Conservation (phyloP, 2,888 invertebrate species). For the Allolobophora icterica region DNA sequence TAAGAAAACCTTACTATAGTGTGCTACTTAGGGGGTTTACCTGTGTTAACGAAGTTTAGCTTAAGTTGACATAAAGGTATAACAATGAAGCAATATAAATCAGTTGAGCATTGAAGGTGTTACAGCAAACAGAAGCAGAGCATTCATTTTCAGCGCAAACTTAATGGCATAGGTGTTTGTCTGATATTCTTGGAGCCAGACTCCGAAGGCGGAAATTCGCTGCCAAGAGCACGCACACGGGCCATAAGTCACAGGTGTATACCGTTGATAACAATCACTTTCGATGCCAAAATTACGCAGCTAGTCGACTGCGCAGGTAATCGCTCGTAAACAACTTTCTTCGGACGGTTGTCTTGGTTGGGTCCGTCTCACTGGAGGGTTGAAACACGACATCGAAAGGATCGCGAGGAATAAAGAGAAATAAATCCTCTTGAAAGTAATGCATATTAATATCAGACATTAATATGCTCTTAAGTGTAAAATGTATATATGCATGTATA, state of each 20-base stretch:
- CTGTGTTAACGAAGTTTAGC: too few relatives aligned
- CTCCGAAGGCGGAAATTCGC: not conserved
- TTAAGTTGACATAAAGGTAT: not conserved
- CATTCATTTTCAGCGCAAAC: not conserved
- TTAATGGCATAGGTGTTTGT: not conserved
- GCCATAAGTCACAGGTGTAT: not conserved
- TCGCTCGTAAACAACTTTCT: not conserved
- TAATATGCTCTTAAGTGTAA: not conserved
- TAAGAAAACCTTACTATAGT: not conserved
- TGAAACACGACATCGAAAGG: constrained; percentile 8
- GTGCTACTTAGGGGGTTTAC: too few relatives aligned
- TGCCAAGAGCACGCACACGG: not conserved
- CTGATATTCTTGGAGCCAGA: not conserved
- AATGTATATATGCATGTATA: not conserved
- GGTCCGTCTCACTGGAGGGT: not conserved
- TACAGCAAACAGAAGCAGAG: not conserved
- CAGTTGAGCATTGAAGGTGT: not conserved
- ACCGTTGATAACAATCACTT: not conserved
- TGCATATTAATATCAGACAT: not conserved
- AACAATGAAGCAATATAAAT: not conserved
- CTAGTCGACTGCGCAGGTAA: not conserved
- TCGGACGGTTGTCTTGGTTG: not conserved
- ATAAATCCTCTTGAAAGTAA: not conserved
- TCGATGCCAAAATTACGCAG: too few relatives aligned
- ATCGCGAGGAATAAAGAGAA: not conserved